Evolutionary conservation across 2,797 vertebrate genomes (phyloP).

Genomic region (Crenichthys baileyi): DNA sequence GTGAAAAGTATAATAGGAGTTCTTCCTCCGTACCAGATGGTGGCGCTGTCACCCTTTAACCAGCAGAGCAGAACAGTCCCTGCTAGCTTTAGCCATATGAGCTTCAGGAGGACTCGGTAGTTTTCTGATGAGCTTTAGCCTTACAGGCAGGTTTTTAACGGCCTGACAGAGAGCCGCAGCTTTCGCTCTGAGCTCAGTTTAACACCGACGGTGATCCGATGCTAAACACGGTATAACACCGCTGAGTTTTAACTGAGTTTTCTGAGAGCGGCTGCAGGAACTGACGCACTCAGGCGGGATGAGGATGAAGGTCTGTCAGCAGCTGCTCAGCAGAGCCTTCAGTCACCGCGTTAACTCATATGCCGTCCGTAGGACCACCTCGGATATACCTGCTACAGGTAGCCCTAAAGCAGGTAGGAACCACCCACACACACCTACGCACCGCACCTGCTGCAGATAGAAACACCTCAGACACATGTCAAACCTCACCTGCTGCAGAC

Average conservation of each 20-base stretch:
- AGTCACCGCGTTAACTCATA: not conserved
- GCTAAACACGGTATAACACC: not conserved
- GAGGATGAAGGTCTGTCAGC: conserved; percentile 2
- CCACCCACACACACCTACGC: too few species aligned
- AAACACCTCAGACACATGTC: not conserved
- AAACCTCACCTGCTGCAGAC: not conserved
- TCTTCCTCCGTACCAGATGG: not conserved
- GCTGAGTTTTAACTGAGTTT: not conserved
- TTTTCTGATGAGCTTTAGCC: not conserved
- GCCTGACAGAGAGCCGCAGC: not conserved
- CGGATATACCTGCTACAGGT: not conserved
- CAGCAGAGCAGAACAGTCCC: not conserved
- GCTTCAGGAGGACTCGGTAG: not conserved
- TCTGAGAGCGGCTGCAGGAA: not conserved
- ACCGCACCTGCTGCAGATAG: not conserved
- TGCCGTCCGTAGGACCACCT: not conserved
- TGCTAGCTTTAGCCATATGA: not conserved
- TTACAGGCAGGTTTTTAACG: not conserved
- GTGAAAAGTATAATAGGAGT: not conserved
- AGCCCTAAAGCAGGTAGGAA: too few species aligned
- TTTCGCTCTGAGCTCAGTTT: not conserved
- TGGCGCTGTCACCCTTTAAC: not conserved
- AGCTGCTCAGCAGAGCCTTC: not conserved
- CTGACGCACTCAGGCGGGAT: not conserved
- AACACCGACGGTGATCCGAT: not conserved